phyloP scores from a whole-genome alignment of 2,797 vertebrate species.

The Podarcis lilfordi region DNA sequence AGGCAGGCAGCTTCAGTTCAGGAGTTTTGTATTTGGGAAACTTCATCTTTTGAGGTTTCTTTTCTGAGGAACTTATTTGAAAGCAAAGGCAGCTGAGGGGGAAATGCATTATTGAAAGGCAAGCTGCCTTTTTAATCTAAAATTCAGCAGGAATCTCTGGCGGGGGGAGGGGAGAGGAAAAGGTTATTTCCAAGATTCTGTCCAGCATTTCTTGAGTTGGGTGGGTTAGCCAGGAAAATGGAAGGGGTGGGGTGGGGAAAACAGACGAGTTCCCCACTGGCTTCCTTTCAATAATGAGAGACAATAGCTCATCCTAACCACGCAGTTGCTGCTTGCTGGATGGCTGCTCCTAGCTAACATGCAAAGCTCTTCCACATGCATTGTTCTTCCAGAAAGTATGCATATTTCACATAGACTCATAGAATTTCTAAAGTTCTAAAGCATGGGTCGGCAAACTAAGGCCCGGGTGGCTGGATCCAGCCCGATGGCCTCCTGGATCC shows the following conservation, averaged over 20 bases:
- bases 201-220: conserved; percentile 54
- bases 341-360: not conserved
- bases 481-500: too few species aligned
- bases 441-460: too few species aligned
- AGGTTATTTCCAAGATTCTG: conserved; percentile 65
- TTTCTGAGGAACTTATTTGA: conserved; percentile 54
- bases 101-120: conserved; percentile 74
- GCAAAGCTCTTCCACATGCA: not conserved
- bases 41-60: conserved; percentile 63
- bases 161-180: conserved; percentile 27
- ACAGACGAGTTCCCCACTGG: not conserved
- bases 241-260: conserved; percentile 17
- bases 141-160: conserved; percentile 68
- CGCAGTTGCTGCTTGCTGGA: not conserved
- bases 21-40: conserved; percentile 66
- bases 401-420: not conserved
- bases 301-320: conserved; percentile 42
- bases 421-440: too few species aligned
- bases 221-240: conserved; percentile 29
- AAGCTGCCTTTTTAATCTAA: conserved; percentile 75
- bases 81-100: conserved; percentile 67
- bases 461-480: fast-evolving
- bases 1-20: conserved; percentile 61
- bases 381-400: not conserved
- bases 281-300: not conserved